Base-by-base conservation (phyloP, 1,140 invertebrate genomes). In the Contarinia nasturtii region DNA sequence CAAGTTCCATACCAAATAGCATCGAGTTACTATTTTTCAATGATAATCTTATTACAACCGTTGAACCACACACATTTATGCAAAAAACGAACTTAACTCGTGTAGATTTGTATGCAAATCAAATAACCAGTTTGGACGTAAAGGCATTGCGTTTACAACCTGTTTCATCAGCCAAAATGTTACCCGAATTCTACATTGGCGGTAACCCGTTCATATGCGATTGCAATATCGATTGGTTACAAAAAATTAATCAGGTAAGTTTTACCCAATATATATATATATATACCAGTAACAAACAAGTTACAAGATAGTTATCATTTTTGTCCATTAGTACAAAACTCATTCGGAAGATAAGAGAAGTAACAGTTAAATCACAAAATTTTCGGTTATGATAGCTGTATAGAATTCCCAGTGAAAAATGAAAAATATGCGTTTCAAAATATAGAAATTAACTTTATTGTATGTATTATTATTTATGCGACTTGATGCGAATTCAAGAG, bases 191-290 rank as follows among this genome's bases (percentile, higher is more conserved):
- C 66, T 86, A 86, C 60, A 80, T 90, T 36, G 83, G 83, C 3
- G 80, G 82, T 38, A 90, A 90, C 71, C 84, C 85, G 4, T 87
- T 86, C 59, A 76, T 82, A 49, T 89, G 86, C 55, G 84, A 90
- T 55, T 86, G 83, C 65, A 83, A 79, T 49, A 86, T 86, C 76
- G 85, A 89, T 56, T 89, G 85, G 86, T 63, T 90, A 55, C 84
- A 87, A 59, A 67, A 82, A 52, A 83, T 87, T 51, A 86, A 89
- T 67, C 80, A 79, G 65, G 65, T 80, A 18, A 43, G 41, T 43
- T 12, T 12, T 3, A 40, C 14, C 7, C 37, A 7, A 15, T 36
- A 18, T 40, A 12, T 40, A 27, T 10, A 27, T 27, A 10, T 5
- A 27, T 10, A 27, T 10, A 27, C 27, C 10, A 27, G 10, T 10